Base-by-base conservation (phyloP, 2,113 vertebrate species). In the Conger conger region DNA sequence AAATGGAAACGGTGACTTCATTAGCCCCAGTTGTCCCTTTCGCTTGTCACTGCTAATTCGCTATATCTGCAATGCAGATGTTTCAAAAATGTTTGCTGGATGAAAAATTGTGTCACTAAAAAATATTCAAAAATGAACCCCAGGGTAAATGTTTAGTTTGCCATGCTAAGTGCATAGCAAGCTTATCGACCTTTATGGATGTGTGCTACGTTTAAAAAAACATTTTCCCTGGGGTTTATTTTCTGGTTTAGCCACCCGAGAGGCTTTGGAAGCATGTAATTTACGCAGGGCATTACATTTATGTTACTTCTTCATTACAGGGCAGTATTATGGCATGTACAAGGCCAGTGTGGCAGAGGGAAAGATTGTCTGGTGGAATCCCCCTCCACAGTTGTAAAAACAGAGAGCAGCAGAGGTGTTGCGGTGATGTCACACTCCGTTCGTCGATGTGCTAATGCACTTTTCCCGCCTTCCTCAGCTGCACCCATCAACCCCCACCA, bases 331-430 rank as follows among this genome's bases (percentile, higher is more conserved):
- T 50, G 45, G 45, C 45, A 50, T 50, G 1, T 42, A 50, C 15
- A 50, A 50, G 45, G 45, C 11, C 15, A 13, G 45, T 50, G 7
- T 0, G 63, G 63, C 27, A 27, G 63, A 73, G 23, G 23, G 63
- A 68, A 68, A 23, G 63, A 5, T 9, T 68, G 23, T 81, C n/a
- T 45, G 57, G 57, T 45, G 20, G 30, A 15, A 45, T 9, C n/a
- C 40, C 68, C 0, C 20, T 7, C 42, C 60, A 76, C 40, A 38
- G 30, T 33, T 4, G 11, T 76, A 45, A 77, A 83, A 73, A 77
- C 36, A 45, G 68, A 83, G 38, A 83, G 73, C 82, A 13, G 15
- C 45, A 79, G 50, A 79, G 73, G 83, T 84, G 83, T 53, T 79
- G 76, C 17, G 1, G 83, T 57, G 36, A 42, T 80, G 53, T 80